phyloP scores from a whole-genome alignment of 64 coral and sea anemone genomes.

The Hydrozoanthus tunicans region DNA sequence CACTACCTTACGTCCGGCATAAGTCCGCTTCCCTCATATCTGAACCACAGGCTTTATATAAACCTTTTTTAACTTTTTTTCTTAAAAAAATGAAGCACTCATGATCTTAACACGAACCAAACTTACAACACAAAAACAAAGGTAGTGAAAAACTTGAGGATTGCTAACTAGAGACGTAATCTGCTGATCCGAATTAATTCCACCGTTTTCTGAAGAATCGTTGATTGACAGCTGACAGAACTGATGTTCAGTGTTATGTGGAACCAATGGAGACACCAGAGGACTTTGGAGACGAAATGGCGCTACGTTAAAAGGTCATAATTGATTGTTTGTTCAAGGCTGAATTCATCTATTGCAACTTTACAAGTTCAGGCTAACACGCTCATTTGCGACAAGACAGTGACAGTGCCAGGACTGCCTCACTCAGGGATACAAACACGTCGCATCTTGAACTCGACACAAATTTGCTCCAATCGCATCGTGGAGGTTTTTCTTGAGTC shows the following conservation, averaged over 20 bases:
- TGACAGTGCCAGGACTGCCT: neutral
- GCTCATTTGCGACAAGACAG: slow-evolving; percentile 44
- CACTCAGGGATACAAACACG: neutral
- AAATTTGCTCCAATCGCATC: neutral
- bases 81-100: neutral
- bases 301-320: slow-evolving; percentile 98
- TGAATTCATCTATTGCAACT: slow-evolving; percentile 89
- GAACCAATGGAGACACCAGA: slow-evolving; percentile 61
- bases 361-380: slow-evolving; percentile 62
- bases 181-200: slow-evolving; percentile 2
- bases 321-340: slow-evolving; percentile 95
- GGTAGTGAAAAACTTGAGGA: neutral
- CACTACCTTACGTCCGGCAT: neutral
- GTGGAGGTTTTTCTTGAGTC: neutral
- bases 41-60: neutral
- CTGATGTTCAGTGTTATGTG: slow-evolving; percentile 69
- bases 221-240: slow-evolving; percentile 86
- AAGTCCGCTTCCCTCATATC: neutral
- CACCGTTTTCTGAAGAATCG: slow-evolving; percentile 41
- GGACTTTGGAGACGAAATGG: slow-evolving; percentile 87
- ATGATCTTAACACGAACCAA: neutral
- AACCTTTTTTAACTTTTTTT: neutral
- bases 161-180: neutral
- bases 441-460: neutral
- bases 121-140: neutral